Conservation (phyloP, 2,888 invertebrate genomes). For the Asteroscopus sphinx region DNA sequence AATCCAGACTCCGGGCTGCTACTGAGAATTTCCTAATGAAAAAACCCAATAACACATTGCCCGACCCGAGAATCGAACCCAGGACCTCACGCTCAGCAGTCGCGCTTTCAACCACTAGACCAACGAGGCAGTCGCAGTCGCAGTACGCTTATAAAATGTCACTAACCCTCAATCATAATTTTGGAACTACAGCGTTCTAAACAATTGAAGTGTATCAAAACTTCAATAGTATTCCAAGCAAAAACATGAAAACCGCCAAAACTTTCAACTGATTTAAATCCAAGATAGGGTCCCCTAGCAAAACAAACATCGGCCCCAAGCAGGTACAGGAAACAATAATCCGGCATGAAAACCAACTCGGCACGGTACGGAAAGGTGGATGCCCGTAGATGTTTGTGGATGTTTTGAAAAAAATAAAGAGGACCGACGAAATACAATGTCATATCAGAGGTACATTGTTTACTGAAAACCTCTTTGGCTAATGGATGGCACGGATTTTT, state of each 20-base stretch:
- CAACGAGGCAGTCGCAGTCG: too few relatives aligned
- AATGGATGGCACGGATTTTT: slow-evolving; percentile 50
- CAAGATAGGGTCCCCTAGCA: slow-evolving; percentile 17
- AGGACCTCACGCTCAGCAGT: too few relatives aligned
- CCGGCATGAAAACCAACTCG: slow-evolving; percentile 49
- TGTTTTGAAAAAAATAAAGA: slow-evolving; percentile 42
- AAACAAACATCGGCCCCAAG: slow-evolving; percentile 17
- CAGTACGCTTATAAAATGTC: too few relatives aligned
- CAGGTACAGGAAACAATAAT: slow-evolving; percentile 60
- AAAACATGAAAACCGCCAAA: neutral
- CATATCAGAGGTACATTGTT: slow-evolving; percentile 46
- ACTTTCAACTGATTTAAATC: slow-evolving; percentile 1
- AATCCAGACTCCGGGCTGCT: too few relatives aligned
- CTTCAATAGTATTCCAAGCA: neutral
- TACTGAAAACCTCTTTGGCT: slow-evolving; percentile 50
- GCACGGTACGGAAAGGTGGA: slow-evolving; percentile 42
- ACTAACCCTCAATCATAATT: too few relatives aligned
- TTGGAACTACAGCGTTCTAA: too few relatives aligned
- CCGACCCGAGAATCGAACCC: too few relatives aligned
- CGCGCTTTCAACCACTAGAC: too few relatives aligned
- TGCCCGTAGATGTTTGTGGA: slow-evolving; percentile 44
- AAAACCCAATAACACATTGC: too few relatives aligned
- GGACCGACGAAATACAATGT: slow-evolving; percentile 33
- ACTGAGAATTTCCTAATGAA: too few relatives aligned
- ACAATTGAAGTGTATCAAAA: neutral